Percentiles rank a stretch among this genome's conserved stretches.
These are phyloP conservation scores for Kryptolebias marmoratus DNA, from an alignment of 2,113 vertebrate genomes.

Conservation along the genomic window DNA sequence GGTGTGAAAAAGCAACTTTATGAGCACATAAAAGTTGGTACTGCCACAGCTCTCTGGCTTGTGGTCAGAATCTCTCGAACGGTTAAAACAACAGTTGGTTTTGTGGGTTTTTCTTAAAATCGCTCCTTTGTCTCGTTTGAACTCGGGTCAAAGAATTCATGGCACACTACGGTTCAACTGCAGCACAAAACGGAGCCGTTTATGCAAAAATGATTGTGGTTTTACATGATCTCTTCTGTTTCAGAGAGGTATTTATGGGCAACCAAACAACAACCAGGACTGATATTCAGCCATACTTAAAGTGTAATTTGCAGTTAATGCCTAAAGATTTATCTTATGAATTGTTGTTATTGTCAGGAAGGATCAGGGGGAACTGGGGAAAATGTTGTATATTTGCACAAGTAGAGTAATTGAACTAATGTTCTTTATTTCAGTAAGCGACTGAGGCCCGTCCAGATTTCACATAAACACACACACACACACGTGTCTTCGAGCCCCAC, in stretches of 20 bases:
- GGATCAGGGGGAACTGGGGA: conserved; percentile 13
- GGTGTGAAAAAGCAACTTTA: conserved; percentile 72
- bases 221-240: conserved; percentile 48
- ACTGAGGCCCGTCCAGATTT: conserved; percentile 50
- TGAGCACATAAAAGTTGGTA: conserved; percentile 65
- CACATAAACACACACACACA: conserved; percentile 37
- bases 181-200: conserved; percentile 22
- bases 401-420: conserved; percentile 43
- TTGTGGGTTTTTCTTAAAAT: conserved; percentile 53
- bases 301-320: conserved; percentile 34
- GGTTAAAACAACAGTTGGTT: conserved; percentile 64
- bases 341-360: conserved; percentile 47
- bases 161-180: conserved; percentile 37
- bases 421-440: conserved; percentile 44
- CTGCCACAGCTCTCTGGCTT: conserved; percentile 59
- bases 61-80: conserved; percentile 60
- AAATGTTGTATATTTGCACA: conserved; percentile 40
- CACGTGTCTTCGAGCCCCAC: conserved; percentile 32
- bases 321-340: conserved; percentile 48
- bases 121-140: conserved; percentile 46
- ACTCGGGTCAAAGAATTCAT: conserved; percentile 51
- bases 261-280: conserved; percentile 37
- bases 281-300: conserved; percentile 42
- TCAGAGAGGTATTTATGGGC: conserved; percentile 33
- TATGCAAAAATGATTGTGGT: conserved; percentile 37